These are phyloP conservation scores for Papilio xuthus DNA, from an alignment of 1,140 invertebrate species.

Conservation along the genomic window DNA sequence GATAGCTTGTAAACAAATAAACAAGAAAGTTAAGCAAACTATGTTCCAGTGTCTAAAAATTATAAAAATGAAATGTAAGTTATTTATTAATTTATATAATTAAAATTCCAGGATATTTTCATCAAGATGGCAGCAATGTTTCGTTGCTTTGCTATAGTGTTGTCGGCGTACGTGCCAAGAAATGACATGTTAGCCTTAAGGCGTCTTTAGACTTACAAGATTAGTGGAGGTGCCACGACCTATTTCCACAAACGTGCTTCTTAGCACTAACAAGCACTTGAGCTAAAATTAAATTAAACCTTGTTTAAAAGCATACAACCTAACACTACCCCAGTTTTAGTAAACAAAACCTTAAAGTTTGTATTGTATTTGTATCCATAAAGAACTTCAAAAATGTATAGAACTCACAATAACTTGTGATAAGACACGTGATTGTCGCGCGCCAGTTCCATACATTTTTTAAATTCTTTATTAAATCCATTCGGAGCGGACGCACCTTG, in stretches of 20 bases:
- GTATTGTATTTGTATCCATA: too few species aligned
- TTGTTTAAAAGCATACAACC: background rate
- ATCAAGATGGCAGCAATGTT: background rate
- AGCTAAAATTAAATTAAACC: conserved; percentile 18
- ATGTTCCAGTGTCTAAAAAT: too few species aligned
- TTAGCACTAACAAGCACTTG: conserved; percentile 16
- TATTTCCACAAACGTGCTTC: conserved; percentile 26
- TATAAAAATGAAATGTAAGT: background rate
- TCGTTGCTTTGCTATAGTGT: background rate
- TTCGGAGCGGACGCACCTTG: too few species aligned
- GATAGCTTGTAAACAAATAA: too few species aligned
- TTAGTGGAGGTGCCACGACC: conserved; percentile 32
- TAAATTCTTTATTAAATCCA: too few species aligned
- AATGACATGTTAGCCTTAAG: conserved; percentile 38
- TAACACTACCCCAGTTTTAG: background rate
- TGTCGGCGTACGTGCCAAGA: conserved; percentile 30
- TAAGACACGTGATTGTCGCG: too few species aligned
- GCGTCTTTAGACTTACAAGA: conserved; percentile 36
- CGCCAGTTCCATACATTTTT: too few species aligned
- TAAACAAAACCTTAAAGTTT: background rate
- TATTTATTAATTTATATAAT: background rate
- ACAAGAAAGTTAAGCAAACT: too few species aligned
- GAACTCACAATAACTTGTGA: too few species aligned
- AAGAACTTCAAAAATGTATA: too few species aligned
- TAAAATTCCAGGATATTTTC: background rate